Evolutionary conservation across 2,113 vertebrate genomes (phyloP).

Genomic region (Theropithecus gelada): DNA sequence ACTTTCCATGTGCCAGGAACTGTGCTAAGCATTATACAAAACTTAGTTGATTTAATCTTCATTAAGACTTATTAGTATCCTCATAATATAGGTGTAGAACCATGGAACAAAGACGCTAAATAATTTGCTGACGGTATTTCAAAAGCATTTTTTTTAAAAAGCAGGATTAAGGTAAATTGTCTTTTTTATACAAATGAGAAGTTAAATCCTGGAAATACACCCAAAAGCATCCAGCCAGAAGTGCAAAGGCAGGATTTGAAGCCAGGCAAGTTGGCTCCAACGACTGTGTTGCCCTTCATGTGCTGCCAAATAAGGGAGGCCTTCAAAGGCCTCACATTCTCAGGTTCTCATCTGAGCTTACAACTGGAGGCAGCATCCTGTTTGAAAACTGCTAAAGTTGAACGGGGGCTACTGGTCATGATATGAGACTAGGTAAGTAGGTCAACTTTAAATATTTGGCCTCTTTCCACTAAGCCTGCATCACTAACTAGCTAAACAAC

Average conservation of each 20-base stretch:
- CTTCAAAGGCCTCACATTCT: not conserved
- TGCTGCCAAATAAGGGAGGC: not conserved
- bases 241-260: not conserved
- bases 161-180: not conserved
- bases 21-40: not conserved
- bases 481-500: not conserved
- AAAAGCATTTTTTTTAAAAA: conserved; percentile 38
- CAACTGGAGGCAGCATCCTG: not conserved
- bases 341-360: not conserved
- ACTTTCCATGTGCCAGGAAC: not conserved
- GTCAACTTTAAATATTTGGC: not conserved
- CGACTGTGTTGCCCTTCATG: not conserved
- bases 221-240: not conserved
- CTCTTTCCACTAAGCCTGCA: not conserved
- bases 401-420: not conserved
- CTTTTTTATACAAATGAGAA: conserved; percentile 19
- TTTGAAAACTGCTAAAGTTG: not conserved
- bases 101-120: not conserved
- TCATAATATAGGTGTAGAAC: not conserved
- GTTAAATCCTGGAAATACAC: not conserved
- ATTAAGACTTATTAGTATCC: not conserved
- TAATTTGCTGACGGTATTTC: not conserved
- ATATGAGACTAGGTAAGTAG: not conserved
- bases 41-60: conserved; percentile 24
- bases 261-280: not conserved